phyloP scores from a whole-genome alignment of 2,888 invertebrate species.

The Drosophila neonasuta region DNA sequence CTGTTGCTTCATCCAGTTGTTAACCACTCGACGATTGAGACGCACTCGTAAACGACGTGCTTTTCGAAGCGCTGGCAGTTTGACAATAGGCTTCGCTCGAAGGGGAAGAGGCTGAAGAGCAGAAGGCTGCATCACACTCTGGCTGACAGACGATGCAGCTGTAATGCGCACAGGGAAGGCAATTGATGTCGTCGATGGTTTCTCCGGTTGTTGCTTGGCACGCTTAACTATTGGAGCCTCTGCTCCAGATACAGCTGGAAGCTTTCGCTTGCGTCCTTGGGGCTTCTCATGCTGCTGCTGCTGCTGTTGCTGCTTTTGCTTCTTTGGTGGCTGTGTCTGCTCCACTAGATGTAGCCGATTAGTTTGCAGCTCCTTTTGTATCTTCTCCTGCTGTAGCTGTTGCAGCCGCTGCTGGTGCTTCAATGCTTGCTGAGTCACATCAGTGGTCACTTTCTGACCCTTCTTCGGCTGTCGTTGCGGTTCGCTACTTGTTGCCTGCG shows the following conservation, averaged over 20 bases:
- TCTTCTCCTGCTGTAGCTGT: not conserved
- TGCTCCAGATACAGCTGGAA: not conserved
- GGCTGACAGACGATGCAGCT: constrained; percentile 19
- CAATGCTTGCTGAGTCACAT: not conserved
- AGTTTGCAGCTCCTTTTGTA: not conserved
- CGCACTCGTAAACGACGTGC: constrained; percentile 52
- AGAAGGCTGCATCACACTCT: not conserved
- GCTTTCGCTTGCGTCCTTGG: constrained; percentile 35
- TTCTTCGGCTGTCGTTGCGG: constrained; percentile 26
- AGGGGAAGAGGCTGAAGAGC: not conserved
- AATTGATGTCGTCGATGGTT: not conserved
- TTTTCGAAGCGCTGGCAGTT: constrained; percentile 15
- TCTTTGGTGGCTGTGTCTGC: not conserved
- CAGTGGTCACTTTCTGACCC: not conserved
- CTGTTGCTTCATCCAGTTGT: constrained; percentile 24
- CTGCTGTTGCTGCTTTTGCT: not conserved
- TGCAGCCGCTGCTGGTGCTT: not conserved
- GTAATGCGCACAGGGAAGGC: constrained; percentile 53
- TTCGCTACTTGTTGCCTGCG: constrained; percentile 1
- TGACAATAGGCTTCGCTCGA: not conserved
- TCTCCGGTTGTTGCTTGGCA: constrained; percentile 5
- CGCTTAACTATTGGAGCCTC: constrained; percentile 24
- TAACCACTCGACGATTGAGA: constrained; percentile 51
- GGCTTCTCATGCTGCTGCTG: not conserved
- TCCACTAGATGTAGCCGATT: not conserved